phyloP scores from a whole-genome alignment of 2,888 invertebrate species.

The Griposia aprilina region DNA sequence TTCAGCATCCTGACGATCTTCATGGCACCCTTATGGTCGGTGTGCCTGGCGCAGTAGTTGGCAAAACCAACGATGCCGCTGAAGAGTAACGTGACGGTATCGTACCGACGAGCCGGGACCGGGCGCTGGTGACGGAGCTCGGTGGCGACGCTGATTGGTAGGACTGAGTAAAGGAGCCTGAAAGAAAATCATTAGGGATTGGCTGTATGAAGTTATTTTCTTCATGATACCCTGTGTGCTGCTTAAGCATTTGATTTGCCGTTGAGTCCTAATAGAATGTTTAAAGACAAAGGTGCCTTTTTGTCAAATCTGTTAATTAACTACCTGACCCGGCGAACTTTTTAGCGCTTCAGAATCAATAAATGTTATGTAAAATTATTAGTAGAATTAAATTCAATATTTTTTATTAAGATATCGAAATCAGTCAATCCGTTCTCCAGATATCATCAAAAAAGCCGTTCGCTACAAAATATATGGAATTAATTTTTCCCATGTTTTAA shows the following conservation, averaged over 20 bases:
- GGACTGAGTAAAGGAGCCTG: constrained; percentile 97
- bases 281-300: background rate
- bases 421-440: no score
- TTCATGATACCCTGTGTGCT: background rate
- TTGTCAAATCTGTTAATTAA: background rate
- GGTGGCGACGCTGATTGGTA: constrained; percentile 98
- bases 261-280: background rate
- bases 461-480: no score
- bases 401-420: no score
- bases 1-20: constrained; percentile 98
- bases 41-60: constrained; percentile 96
- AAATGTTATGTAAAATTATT: no score
- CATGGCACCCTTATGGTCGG: constrained; percentile 98
- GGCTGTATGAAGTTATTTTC: background rate
- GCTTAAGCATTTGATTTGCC: background rate
- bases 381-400: no score
- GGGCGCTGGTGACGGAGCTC: constrained; percentile 97
- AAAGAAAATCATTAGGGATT: constrained; percentile 46
- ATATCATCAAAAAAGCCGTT: no score
- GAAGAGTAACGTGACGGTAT: constrained; percentile 97
- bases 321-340: no score
- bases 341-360: no score
- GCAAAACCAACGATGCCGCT: constrained; percentile 97
- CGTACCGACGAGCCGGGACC: constrained; percentile 96
- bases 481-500: no score